Base-by-base conservation (phyloP, 2,888 invertebrate species). In the Drosophila planitibia region DNA sequence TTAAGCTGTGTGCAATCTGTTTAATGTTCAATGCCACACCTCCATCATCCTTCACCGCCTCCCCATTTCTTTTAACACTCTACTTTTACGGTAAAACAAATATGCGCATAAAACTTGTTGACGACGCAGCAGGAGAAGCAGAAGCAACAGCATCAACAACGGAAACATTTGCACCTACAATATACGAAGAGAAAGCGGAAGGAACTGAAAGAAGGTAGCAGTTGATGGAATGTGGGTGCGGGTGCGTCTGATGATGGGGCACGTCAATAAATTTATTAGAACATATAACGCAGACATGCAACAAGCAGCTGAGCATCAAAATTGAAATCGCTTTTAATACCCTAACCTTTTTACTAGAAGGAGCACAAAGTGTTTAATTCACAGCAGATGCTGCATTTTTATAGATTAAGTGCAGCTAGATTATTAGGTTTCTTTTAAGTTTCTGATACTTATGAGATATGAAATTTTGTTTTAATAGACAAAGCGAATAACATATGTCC, bases 1-100 rank as follows among this genome's bases (percentile, higher is more conserved):
- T 88, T 86, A 88, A 86, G 82, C 86, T 87, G 73, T 70, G 61
- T 81, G 80, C 85, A 84, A 85, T 83, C 84, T 83, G 84, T 79
- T 84, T 71, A 79, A 82, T 79, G 66, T 52, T 66, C 55, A 19
- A 14, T 30, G 33, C 22, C 73, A 28, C 53, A 33, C 52, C 33
- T 33, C 25, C 44, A 19, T 33, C n/a, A 32, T 22, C 10, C 39
- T 7, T 1, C 10, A 0, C 37, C 5, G 1, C 68, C 63, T 35
- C 61, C 32, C 3, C 25, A 33, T 49, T 47, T 37, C 44, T 30
- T 32, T 66, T 61, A 67, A 73, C 58, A 69, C 35, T 73, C 66
- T 55, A 66, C 70, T 79, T 82, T 82, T 78, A 82, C 70, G 74
- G 69, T 70, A 80, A 80, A 82, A 82, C 82, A 82, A 82, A 82